Base-by-base conservation (phyloP, 1,140 invertebrate species). In the Drosophila micromelanica region DNA sequence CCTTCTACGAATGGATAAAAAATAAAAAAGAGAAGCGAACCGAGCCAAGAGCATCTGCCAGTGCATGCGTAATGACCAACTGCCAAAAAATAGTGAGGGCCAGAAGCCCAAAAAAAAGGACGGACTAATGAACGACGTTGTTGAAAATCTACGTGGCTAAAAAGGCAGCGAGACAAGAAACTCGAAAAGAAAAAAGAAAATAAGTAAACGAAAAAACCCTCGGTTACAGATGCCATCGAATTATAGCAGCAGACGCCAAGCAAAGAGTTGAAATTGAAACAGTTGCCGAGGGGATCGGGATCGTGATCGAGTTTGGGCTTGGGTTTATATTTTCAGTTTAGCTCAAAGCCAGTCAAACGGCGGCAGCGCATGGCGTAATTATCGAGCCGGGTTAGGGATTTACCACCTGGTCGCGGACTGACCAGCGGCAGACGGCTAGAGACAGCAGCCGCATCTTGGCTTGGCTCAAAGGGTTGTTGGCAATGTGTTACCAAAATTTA, bases 41-140 rank as follows among this genome's bases (percentile, higher is more conserved):
- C 23, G 5, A 11, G 49, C n/a, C 23, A 20, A 51, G 80, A 85
- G 80, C 80, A 85, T 85, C 80, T 85, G 80, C 80, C 77, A 77
- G 78, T 85, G 80, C 84, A 85, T 85, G 80, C 80, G 73, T 85
- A 85, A 85, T 85, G 80, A 77, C 80, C 80, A 85, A 85, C 80
- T 85, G 80, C 80, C 80, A 80, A 85, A 85, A 82, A 76, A 73
- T 56, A 79, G 80, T 75, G 61, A 76, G 80, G 80, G 67, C 67
- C 59, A 40, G 49, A 27, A 73, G 42, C 27, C 20, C 43, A n/a
- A 40, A 60, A 64, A 52, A 59, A 77, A 77, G 69, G 60, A 75
- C 54, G 43, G 51, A 68, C 76, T 79, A 79, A 79, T 79, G 71
- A 79, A 79, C 76, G 76, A 79, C 74, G 59, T 43, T 69, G 76